Percentiles rank a stretch among this genome's conserved stretches.
Conservation (phyloP, 2,797 vertebrate species). For the Bufotes viridis region DNA sequence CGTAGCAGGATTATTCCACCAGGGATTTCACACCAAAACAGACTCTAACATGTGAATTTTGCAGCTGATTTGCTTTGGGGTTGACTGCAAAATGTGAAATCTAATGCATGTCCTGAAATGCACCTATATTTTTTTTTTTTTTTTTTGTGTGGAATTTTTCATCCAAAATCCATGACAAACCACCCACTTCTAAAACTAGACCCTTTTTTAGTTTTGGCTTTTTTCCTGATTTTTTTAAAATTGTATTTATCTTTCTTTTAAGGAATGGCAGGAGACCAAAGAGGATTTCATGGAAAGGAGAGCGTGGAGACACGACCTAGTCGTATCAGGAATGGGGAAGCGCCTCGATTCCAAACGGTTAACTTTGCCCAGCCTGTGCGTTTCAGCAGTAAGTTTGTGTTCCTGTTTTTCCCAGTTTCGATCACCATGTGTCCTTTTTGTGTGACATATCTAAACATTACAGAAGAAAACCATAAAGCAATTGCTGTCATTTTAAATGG, state of each 20-base stretch:
- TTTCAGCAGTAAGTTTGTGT: slow-evolving; percentile 90
- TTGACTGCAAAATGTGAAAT: background rate
- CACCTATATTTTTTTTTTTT: too few species aligned
- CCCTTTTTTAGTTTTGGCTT: background rate
- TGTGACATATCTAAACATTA: background rate
- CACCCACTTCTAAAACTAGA: too few species aligned
- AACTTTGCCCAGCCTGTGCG: slow-evolving; percentile 92
- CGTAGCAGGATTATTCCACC: too few species aligned
- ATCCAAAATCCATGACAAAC: too few species aligned
- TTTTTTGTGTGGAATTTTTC: too few species aligned
- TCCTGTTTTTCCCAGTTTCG: background rate
- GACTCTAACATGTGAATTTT: background rate
- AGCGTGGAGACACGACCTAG: slow-evolving; percentile 72
- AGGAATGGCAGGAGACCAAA: slow-evolving; percentile 74
- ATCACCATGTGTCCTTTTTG: background rate
- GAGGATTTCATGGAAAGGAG: slow-evolving; percentile 77
- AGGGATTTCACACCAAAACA: too few species aligned
- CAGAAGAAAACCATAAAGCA: background rate
- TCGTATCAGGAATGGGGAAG: slow-evolving; percentile 72
- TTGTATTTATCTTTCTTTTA: background rate
- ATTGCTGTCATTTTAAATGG: background rate
- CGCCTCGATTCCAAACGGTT: slow-evolving; percentile 78
- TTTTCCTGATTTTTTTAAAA: too few species aligned
- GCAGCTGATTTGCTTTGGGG: background rate
- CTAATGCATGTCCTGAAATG: background rate